A percentile compares a stretch with the other conserved stretches of the same genome.
Evolutionary conservation across 2,888 invertebrate genomes (phyloP).

Genomic region (Hermaeophaga mercurialis): DNA sequence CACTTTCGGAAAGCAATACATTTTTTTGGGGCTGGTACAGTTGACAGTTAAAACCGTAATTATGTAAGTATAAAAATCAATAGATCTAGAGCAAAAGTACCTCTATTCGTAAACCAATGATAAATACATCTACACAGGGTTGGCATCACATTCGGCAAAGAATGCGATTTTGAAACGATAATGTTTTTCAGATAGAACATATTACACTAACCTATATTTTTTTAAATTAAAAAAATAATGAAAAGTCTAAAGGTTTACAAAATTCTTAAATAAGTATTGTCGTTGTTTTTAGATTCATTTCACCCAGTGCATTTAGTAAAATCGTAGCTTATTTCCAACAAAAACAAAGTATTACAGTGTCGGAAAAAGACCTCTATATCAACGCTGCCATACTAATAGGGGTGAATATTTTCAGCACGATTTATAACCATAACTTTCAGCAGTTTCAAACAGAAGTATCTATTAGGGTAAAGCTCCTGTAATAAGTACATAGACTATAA

Average conservation of each 20-base stretch:
- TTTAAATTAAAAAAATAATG: too few relatives aligned
- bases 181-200: too few relatives aligned
- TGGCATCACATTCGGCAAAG: too few relatives aligned
- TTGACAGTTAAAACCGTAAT: conserved; percentile 39
- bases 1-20: conserved; percentile 38
- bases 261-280: too few relatives aligned
- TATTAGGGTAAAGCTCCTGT: conserved; percentile 64
- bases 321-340: conserved; percentile 45
- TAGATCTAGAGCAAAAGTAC: too few relatives aligned
- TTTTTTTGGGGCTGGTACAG: conserved; percentile 41
- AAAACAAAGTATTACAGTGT: conserved; percentile 38
- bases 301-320: conserved; percentile 44
- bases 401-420: conserved; percentile 72
- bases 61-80: conserved; percentile 45
- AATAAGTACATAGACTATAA: too few relatives aligned
- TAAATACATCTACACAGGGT: too few relatives aligned
- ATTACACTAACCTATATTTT: too few relatives aligned
- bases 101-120: too few relatives aligned
- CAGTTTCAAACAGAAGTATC: conserved; percentile 70
- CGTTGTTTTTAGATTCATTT: conserved; percentile 43
- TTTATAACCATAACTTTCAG: conserved; percentile 78
- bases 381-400: conserved; percentile 75
- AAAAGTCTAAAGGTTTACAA: too few relatives aligned
- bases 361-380: conserved; percentile 64
- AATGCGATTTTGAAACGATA: too few relatives aligned